Evolutionary conservation across 2,888 invertebrate genomes (phyloP).

Genomic region (Fragum fragum): DNA sequence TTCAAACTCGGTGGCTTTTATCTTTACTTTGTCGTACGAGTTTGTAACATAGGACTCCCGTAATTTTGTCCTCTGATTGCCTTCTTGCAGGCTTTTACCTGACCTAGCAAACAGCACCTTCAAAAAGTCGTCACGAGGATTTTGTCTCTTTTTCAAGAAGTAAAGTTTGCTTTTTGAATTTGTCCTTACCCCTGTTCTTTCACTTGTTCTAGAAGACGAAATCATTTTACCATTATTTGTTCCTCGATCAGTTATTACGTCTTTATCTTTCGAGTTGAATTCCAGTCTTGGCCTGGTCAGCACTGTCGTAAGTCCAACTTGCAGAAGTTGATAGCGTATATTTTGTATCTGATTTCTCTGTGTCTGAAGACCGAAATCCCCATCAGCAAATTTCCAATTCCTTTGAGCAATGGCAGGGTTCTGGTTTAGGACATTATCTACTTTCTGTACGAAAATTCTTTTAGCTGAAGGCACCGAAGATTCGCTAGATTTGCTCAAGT

Average conservation of each 20-base stretch:
- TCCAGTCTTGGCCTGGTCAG: not conserved
- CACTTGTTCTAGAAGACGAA: not conserved
- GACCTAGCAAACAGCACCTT: too few species aligned
- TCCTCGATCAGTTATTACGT: not conserved
- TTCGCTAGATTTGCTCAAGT: slow-evolving; percentile 15
- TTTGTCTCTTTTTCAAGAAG: not conserved
- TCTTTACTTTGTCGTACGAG: not conserved
- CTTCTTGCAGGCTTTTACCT: too few species aligned
- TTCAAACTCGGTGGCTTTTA: not conserved
- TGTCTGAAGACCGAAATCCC: not conserved
- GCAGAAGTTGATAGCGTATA: not conserved
- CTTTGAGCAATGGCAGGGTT: not conserved
- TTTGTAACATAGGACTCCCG: not conserved
- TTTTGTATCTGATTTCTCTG: not conserved
- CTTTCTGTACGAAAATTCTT: not conserved
- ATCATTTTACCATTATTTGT: not conserved
- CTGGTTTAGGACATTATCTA: not conserved
- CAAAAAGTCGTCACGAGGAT: not conserved
- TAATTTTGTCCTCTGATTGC: not conserved
- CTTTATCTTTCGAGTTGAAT: not conserved
- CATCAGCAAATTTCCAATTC: not conserved
- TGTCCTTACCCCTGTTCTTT: too few species aligned
- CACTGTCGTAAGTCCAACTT: not conserved
- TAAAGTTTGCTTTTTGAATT: too few species aligned
- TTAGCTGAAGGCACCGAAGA: not conserved